A percentile compares a stretch with the other conserved stretches of the same genome.
Conservation (phyloP, 1,140 invertebrate genomes). For the Drosophila paulistorum region DNA sequence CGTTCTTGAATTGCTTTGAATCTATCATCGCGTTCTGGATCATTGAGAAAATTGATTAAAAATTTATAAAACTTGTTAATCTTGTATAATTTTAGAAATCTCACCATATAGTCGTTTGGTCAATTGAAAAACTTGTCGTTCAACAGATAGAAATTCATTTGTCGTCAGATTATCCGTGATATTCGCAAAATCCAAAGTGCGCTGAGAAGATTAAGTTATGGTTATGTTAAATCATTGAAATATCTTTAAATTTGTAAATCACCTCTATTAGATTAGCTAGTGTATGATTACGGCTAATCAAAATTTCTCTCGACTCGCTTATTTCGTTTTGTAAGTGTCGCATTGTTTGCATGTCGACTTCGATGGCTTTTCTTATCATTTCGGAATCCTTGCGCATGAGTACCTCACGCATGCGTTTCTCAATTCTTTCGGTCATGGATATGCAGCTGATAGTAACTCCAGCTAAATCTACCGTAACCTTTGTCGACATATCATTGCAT, state of each 20-base stretch:
- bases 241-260: not conserved
- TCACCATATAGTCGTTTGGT: conserved; percentile 33
- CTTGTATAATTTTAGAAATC: not conserved
- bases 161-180: conserved; percentile 41
- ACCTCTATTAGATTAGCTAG: conserved; percentile 42
- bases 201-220: conserved; percentile 16
- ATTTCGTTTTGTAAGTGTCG: conserved; percentile 31
- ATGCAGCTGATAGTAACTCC: not conserved
- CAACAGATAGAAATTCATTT: conserved; percentile 28
- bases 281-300: conserved; percentile 35
- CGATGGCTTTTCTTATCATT: conserved; percentile 19
- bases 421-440: not conserved
- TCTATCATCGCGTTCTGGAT: not conserved
- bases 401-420: not conserved
- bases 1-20: not conserved
- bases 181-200: conserved; percentile 33
- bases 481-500: not conserved
- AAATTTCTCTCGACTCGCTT: conserved; percentile 30
- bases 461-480: conserved; percentile 19
- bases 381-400: conserved; percentile 27
- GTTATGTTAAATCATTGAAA: not conserved
- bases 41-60: not conserved
- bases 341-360: conserved; percentile 32
- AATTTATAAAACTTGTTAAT: too few species aligned
- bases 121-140: conserved; percentile 23